Evolutionary conservation across 2,888 invertebrate species (phyloP).

Genomic region (Pollenia amentaria): DNA sequence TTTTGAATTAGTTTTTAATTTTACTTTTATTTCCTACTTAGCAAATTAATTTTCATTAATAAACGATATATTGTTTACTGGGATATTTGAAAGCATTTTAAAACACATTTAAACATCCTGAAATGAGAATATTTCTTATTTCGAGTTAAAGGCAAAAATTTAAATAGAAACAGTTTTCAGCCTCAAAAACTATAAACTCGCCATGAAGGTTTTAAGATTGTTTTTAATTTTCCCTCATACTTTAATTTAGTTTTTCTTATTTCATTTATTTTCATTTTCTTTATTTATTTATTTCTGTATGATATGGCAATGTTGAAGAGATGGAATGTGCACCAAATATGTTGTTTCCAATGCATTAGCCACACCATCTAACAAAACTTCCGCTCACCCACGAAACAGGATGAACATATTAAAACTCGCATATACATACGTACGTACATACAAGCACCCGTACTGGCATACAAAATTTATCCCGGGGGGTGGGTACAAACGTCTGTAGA

Average conservation of each 20-base stretch:
- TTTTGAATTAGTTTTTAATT: too few species aligned
- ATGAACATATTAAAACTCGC: conserved; percentile 46
- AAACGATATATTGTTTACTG: neutral
- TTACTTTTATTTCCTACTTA: too few species aligned
- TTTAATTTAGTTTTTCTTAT: neutral
- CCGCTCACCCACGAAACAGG: conserved; percentile 59
- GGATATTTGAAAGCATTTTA: conserved; percentile 2
- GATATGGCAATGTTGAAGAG: neutral
- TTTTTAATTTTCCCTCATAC: conserved; percentile 10
- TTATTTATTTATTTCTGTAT: conserved; percentile 6
- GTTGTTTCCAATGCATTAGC: conserved; percentile 66
- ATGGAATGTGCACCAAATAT: conserved; percentile 12
- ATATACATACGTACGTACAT: neutral
- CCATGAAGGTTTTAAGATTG: conserved; percentile 15
- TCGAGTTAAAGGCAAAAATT: neutral
- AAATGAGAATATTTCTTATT: neutral
- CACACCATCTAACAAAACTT: conserved; percentile 59
- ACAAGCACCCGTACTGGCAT: neutral
- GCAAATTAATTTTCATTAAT: too few species aligned
- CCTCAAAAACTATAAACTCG: conserved; percentile 13
- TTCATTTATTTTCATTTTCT: conserved; percentile 13
- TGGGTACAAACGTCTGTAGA: neutral
- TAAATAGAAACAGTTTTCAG: conserved; percentile 6
- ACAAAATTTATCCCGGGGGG: neutral
- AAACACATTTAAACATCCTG: conserved; percentile 4